Evolutionary conservation across 2,888 invertebrate genomes (phyloP).

Genomic region (Noctua fimbriata): DNA sequence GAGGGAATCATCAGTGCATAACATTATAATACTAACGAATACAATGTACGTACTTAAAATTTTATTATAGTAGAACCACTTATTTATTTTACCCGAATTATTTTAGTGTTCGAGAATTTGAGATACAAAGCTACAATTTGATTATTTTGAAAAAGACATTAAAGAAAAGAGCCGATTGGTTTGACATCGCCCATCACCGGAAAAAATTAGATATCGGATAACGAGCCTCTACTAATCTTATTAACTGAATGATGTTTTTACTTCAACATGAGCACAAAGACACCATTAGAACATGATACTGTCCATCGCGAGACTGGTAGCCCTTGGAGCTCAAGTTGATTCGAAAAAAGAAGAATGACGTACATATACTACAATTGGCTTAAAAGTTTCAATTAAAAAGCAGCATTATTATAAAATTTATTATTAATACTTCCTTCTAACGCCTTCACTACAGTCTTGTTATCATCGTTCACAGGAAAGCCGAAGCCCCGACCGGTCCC

Average conservation of each 20-base stretch:
- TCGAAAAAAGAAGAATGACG: background rate
- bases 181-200: background rate
- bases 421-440: background rate
- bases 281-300: background rate
- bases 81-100: background rate
- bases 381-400: background rate
- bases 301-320: background rate
- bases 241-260: background rate
- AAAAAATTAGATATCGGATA: too few species aligned
- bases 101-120: background rate
- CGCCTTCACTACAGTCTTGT: background rate
- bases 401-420: too few species aligned
- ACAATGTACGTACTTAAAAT: background rate
- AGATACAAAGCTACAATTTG: background rate
- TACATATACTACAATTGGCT: background rate
- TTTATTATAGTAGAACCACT: background rate
- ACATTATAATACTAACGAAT: slow-evolving; percentile 7
- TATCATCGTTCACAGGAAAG: slow-evolving; percentile 70
- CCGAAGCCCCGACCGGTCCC: slow-evolving; percentile 66
- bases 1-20: slow-evolving; percentile 5
- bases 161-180: background rate
- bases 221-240: background rate
- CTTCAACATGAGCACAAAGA: too few species aligned
- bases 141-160: background rate
- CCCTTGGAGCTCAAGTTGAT: background rate